These are phyloP conservation scores for Apus apus DNA, from an alignment of 2,113 vertebrate species.

Conservation along the genomic window DNA sequence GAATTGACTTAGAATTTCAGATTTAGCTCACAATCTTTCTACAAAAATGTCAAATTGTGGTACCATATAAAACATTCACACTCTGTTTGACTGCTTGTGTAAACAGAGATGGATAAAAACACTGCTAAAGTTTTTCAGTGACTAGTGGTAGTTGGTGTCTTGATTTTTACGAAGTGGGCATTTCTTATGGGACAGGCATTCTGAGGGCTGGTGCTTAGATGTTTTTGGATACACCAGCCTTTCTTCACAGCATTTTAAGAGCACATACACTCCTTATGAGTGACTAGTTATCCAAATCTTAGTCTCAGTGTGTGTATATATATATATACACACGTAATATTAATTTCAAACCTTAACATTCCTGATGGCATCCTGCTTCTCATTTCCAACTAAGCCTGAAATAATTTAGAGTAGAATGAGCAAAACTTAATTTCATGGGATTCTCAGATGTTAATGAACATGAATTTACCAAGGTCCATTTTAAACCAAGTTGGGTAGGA, in stretches of 20 bases:
- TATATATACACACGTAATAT: not conserved
- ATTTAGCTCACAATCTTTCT: not conserved
- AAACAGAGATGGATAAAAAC: not conserved
- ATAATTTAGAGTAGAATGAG: not conserved
- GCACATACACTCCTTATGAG: not conserved
- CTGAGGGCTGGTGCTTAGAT: not conserved
- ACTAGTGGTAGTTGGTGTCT: not conserved
- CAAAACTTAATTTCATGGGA: not conserved
- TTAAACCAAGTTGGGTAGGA: not conserved
- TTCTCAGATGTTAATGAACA: not conserved
- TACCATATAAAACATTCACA: not conserved
- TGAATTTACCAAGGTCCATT: not conserved
- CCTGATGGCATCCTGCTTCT: not conserved
- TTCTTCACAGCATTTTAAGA: not conserved
- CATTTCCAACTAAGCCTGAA: not conserved
- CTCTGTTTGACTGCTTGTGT: not conserved
- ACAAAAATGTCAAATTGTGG: not conserved
- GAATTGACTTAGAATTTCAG: slow-evolving; percentile 8
- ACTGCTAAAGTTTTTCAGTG: not conserved
- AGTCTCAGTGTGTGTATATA: not conserved
- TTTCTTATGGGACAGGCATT: not conserved
- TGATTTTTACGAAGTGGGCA: not conserved
- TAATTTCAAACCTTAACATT: not conserved
- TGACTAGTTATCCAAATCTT: not conserved
- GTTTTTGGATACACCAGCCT: not conserved